Base-by-base conservation (phyloP, 2,113 vertebrate genomes). In the Bungarus multicinctus region DNA sequence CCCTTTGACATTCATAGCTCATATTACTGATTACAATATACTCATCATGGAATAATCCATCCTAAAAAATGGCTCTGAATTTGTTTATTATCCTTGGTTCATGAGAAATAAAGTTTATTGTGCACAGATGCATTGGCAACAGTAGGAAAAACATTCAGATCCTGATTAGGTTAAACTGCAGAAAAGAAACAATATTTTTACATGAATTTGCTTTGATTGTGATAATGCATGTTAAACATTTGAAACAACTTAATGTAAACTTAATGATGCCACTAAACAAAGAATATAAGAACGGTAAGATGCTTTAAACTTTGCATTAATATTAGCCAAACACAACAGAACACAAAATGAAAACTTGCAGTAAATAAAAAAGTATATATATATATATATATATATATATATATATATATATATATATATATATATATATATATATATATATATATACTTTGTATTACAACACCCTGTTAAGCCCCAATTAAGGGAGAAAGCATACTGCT, bases 161-260 rank as follows among this genome's bases (percentile, higher is more conserved):
- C 10, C 34, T 95, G 89, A 96, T 95, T 95, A 89, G 52, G 91
- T 58, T 91, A 58, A 92, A 92, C 92, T 93, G 2, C 90, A 55
- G 0, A 0, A 94, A 94, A 89, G 39, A 85, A 22, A 57, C 94
- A 16, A 89, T 96, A 95, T 92, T 95, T 95, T 94, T 45, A 43
- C 89, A 69, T 57, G 93, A 93, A 95, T 94, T 96, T 94, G 92
- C 54, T 94, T 45, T 95, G 89, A 95, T 94, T 23, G 91, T 91
- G n/a, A 52, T 47, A 47, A 87, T 91, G 58, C 94, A 90, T 47
- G 93, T 94, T 95, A 91, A 92, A 11, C 93, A 94, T 89, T 74
- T 93, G 92, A 95, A n/a, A 34, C 74, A n/a, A 43, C 23, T 55
- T 92, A 91, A 93, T 87, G 93, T 89, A 92, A 96, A 34, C 3